Base-by-base conservation (phyloP, 1,140 invertebrate species). In the Zophobas atratus region DNA sequence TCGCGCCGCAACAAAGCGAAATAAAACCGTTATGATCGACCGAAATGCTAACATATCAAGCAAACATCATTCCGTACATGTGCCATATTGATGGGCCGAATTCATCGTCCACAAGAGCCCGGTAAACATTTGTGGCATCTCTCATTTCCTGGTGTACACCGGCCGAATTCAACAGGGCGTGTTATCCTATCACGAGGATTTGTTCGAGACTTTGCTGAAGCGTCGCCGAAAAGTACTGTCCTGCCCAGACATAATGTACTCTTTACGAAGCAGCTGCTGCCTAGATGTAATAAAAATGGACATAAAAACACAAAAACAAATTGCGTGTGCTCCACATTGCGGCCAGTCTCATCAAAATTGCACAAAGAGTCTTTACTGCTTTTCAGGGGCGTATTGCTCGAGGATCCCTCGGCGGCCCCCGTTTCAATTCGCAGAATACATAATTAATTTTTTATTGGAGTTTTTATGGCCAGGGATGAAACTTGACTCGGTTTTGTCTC, bases 281-380 rank as follows among this genome's bases (percentile, higher is more conserved):
- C 77, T 72, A 79, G 67, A 75, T 56, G 73, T 79, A 79, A 79
- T 79, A 79, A 79, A 79, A 73, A 79, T 76, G 60, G 72, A 79
- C 77, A 76, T 76, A 76, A 79, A 79, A 76, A 76, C 77, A 79
- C 73, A 67, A 76, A 79, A 79, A 79, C 73, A 76, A 79, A 76
- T 78, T 74, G 70, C 56, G 77, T 73, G 38, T 63, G 55, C 41
- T 48, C 56, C 55, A 41, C 73, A 71, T 71, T 76, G 77, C 73
- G 63, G 73, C 60, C 70, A 76, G 73, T 76, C 77, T 79, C 77
- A 79, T 79, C 77, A 79, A 79, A 79, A 79, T 76, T 79, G 63
- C 77, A 79, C 77, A 79, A 76, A 78, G 70, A 79, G 49, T 53
- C 60, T 75, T 70, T 76, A 75, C 35, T 79, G 43, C 73, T 60